phyloP scores from a whole-genome alignment of 2,113 vertebrate genomes.

The Pao palembangensis region DNA sequence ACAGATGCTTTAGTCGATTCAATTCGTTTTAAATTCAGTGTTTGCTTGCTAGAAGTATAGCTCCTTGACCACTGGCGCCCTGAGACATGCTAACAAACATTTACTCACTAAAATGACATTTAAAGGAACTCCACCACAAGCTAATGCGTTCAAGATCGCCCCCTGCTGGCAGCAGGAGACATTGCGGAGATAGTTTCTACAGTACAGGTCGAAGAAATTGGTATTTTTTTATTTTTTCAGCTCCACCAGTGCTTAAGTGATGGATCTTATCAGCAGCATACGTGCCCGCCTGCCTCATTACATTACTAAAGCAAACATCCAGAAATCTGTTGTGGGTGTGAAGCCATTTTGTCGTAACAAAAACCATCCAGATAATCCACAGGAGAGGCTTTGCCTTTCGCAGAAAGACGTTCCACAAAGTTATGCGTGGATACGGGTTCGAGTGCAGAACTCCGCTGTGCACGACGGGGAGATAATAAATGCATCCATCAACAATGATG shows the following conservation, averaged over 20 bases:
- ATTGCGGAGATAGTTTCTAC: background rate
- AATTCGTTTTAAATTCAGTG: too few species aligned
- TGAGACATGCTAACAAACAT: too few species aligned
- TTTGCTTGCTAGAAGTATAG: too few species aligned
- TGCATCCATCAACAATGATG: conserved; percentile 56
- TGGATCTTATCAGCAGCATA: conserved; percentile 50
- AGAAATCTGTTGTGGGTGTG: conserved; percentile 6
- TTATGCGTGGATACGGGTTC: conserved; percentile 38
- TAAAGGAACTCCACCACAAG: too few species aligned
- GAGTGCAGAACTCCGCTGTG: conserved; percentile 18
- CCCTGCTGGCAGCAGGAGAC: too few species aligned
- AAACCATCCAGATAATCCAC: conserved; percentile 36
- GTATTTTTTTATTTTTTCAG: background rate
- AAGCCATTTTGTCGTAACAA: conserved; percentile 26
- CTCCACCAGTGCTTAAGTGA: conserved; percentile 21
- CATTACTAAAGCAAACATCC: background rate
- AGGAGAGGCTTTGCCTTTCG: conserved; percentile 47
- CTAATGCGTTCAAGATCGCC: too few species aligned
- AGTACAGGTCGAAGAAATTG: background rate
- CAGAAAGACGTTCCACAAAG: conserved; percentile 51
- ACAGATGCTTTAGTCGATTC: too few species aligned
- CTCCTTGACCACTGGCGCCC: too few species aligned
- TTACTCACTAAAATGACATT: too few species aligned
- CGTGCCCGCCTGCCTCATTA: conserved; percentile 13
- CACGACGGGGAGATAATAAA: conserved; percentile 40